Conservation (phyloP, 2,888 invertebrate species). For the Microplitis deprimator region DNA sequence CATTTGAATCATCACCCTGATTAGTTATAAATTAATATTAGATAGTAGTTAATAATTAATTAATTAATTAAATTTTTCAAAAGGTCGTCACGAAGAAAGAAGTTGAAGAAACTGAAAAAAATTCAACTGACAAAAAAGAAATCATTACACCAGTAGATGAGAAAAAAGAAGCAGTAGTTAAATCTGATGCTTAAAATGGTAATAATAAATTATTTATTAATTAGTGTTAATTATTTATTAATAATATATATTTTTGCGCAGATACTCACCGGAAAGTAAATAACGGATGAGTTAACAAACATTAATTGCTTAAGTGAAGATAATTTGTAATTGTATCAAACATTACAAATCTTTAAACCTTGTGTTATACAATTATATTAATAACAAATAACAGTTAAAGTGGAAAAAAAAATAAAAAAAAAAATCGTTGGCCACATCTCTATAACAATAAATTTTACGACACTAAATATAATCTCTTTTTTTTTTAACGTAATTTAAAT, state of each 20-base stretch:
- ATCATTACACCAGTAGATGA: constrained; percentile 59
- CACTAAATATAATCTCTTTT: constrained; percentile 35
- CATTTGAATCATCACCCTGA: no score
- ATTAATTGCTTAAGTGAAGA: constrained; percentile 55
- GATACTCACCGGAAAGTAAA: constrained; percentile 50
- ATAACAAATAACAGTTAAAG: constrained; percentile 51
- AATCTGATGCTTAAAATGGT: constrained; percentile 63
- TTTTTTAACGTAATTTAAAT: constrained; percentile 44
- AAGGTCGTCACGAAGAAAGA: constrained; percentile 69
- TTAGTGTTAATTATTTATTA: constrained; percentile 16
- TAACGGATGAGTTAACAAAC: constrained; percentile 53
- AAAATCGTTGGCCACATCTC: constrained; percentile 45
- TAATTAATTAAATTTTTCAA: constrained; percentile 34
- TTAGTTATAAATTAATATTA: background rate
- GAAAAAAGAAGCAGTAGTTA: constrained; percentile 67
- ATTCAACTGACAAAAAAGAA: constrained; percentile 62
- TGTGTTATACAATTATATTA: constrained; percentile 60
- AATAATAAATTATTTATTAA: constrained; percentile 42
- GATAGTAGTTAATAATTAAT: background rate
- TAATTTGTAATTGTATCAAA: constrained; percentile 54
- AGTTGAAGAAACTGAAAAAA: constrained; percentile 60
- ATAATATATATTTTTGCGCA: constrained; percentile 36
- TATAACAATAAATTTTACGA: constrained; percentile 39
- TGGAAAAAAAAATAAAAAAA: constrained; percentile 45
- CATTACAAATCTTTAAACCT: constrained; percentile 61